phyloP scores from a whole-genome alignment of 2,797 vertebrate genomes.

The Stomatorhinus walkeri region DNA sequence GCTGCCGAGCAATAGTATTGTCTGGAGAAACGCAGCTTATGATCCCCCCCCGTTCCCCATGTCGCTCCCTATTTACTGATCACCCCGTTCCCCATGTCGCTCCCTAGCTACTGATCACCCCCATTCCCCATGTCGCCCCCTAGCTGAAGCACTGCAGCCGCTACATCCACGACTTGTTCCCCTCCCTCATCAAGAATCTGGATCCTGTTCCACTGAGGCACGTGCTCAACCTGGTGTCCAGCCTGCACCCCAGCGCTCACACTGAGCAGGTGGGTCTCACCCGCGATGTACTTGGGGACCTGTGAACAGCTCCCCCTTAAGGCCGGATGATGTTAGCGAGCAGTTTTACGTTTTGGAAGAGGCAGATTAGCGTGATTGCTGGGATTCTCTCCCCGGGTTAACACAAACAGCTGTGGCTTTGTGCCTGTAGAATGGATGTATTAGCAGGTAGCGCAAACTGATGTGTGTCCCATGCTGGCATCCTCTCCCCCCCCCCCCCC shows the following conservation, averaged over 20 bases:
- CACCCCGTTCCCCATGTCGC: too few species aligned
- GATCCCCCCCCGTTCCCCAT: too few species aligned
- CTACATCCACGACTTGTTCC: conserved; percentile 97
- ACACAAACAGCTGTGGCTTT: neutral
- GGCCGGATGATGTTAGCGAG: neutral
- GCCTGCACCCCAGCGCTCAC: conserved; percentile 90
- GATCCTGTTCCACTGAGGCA: conserved; percentile 95
- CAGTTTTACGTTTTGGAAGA: neutral
- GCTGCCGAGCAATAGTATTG: neutral
- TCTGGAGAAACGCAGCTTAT: neutral
- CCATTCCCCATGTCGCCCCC: neutral
- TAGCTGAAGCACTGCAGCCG: conserved; percentile 97
- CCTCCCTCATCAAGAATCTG: conserved; percentile 95
- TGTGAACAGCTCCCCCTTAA: neutral
- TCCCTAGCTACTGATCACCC: neutral
- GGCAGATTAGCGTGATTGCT: neutral
- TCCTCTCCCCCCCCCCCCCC: neutral
- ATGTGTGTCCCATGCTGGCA: neutral
- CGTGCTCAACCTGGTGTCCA: conserved; percentile 91
- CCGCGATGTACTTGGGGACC: neutral
- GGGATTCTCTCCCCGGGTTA: neutral
- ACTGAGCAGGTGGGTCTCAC: conserved; percentile 82
- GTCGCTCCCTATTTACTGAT: conserved; percentile 48
- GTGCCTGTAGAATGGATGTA: neutral
- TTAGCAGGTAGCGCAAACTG: neutral